A percentile compares a stretch with the other conserved stretches of the same genome.
phyloP scores from a whole-genome alignment of 2,797 vertebrate genomes.

The Allobates femoralis region DNA sequence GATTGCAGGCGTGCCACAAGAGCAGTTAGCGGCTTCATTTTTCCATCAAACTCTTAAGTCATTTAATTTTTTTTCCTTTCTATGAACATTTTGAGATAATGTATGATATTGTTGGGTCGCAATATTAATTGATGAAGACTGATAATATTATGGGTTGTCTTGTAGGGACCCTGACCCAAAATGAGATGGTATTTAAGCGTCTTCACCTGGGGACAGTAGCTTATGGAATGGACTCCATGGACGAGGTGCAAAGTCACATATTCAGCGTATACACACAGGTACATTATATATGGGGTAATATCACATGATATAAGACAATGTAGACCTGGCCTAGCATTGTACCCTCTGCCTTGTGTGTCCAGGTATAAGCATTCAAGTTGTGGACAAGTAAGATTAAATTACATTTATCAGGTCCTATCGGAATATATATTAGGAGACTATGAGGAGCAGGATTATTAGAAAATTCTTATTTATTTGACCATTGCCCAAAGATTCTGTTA shows the following conservation, averaged over 20 bases:
- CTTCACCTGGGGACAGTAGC: conserved; percentile 97
- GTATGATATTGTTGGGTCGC: not conserved
- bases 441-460: too few relatives aligned
- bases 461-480: too few relatives aligned
- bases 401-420: too few relatives aligned
- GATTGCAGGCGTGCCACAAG: too few relatives aligned
- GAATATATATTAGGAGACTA: too few relatives aligned
- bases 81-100: not conserved
- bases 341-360: not conserved
- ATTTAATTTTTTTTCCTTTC: not conserved
- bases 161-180: conserved; percentile 95
- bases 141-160: not conserved
- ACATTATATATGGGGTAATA: not conserved
- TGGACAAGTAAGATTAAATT: too few relatives aligned
- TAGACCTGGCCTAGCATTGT: not conserved
- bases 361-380: not conserved
- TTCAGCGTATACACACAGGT: conserved; percentile 98
- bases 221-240: conserved; percentile 97
- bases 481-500: too few relatives aligned
- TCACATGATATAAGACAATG: not conserved
- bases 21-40: too few relatives aligned
- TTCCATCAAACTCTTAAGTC: not conserved
- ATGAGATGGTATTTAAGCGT: conserved; percentile 97
- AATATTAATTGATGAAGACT: not conserved
- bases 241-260: conserved; percentile 97